phyloP scores from a whole-genome alignment of 2,888 invertebrate genomes.

The Agriopis leucophaearia region DNA sequence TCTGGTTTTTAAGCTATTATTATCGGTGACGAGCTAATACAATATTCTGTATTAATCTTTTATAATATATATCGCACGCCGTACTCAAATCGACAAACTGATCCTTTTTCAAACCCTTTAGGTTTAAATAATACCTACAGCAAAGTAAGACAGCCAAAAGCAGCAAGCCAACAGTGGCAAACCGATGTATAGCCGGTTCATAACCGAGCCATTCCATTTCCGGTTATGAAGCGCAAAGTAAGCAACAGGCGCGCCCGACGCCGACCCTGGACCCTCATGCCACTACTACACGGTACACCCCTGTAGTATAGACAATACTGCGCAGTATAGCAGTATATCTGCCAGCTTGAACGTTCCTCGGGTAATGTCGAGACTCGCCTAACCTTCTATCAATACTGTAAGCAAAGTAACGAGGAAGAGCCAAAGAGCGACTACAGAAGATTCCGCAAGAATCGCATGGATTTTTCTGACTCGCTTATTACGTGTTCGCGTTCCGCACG shows the following conservation, averaged over 20 bases:
- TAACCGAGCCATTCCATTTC: constrained; percentile 32
- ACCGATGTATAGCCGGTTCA: not conserved
- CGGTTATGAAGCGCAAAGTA: constrained; percentile 53
- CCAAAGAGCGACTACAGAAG: not conserved
- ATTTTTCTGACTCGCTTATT: too few species aligned
- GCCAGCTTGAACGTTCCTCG: not conserved
- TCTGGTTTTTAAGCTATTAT: not conserved
- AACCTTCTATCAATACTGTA: not conserved
- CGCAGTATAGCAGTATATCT: not conserved
- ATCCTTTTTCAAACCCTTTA: not conserved
- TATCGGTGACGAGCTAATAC: too few species aligned
- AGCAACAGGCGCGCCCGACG: constrained; percentile 58
- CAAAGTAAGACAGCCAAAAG: not conserved
- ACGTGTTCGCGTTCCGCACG: too few species aligned
- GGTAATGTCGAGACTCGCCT: not conserved
- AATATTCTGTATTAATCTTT: too few species aligned
- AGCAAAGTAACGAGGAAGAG: not conserved
- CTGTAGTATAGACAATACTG: not conserved
- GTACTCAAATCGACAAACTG: not conserved
- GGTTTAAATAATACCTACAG: not conserved
- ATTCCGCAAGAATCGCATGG: too few species aligned
- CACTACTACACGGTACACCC: not conserved
- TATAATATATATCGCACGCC: too few species aligned
- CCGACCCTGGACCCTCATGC: constrained; percentile 21
- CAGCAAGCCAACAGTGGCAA: not conserved